phyloP scores from a whole-genome alignment of 2,797 vertebrate genomes.

The Sparidentex hasta region DNA sequence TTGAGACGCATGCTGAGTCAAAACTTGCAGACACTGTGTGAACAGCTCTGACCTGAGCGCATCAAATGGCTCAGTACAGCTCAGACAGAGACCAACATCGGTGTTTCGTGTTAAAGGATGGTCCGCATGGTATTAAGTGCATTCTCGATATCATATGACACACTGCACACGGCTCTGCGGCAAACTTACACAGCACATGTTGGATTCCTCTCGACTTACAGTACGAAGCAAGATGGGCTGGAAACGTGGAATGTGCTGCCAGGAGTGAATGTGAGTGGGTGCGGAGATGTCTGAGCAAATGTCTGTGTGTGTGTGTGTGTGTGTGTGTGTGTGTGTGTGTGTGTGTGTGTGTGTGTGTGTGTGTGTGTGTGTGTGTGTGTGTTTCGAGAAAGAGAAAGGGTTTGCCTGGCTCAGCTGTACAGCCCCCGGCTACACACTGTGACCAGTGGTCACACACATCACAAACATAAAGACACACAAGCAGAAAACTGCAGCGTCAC shows the following conservation, averaged over 20 bases:
- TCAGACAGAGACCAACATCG: background rate
- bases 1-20: constrained; percentile 47
- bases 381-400: constrained; percentile 10
- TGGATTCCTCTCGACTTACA: constrained; percentile 47
- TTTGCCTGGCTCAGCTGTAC: constrained; percentile 38
- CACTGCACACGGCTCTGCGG: constrained; percentile 43
- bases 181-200: constrained; percentile 32
- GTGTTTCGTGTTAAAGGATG: constrained; percentile 24
- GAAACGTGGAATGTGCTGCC: constrained; percentile 48
- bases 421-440: constrained; percentile 18
- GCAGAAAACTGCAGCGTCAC: constrained; percentile 65
- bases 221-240: constrained; percentile 10
- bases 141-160: constrained; percentile 42
- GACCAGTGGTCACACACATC: background rate
- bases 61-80: constrained; percentile 12
- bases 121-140: constrained; percentile 18
- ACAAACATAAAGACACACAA: background rate
- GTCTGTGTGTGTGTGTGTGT: background rate
- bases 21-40: constrained; percentile 32
- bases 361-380: background rate
- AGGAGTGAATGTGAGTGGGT: constrained; percentile 39
- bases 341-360: constrained; percentile 1
- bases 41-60: constrained; percentile 30
- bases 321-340: constrained; percentile 8
- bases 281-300: constrained; percentile 39